Evolutionary conservation across 2,888 invertebrate genomes (phyloP).

Genomic region (Nomada ferruginata): DNA sequence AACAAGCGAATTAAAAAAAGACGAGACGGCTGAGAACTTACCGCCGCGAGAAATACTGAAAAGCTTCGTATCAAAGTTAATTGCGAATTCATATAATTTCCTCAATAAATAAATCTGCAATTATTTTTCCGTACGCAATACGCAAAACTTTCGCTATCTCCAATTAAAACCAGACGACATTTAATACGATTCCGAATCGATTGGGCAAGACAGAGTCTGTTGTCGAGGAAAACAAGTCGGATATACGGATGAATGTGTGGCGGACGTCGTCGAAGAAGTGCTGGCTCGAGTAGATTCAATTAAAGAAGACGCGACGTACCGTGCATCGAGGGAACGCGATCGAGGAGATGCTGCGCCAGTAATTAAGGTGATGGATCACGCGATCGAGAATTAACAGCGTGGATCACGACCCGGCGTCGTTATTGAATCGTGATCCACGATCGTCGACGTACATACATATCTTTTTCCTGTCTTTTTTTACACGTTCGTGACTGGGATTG

Average conservation of each 20-base stretch:
- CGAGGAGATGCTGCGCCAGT: conserved; percentile 19
- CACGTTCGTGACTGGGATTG: background rate
- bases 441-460: background rate
- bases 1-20: no score
- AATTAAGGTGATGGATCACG: conserved; percentile 59
- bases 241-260: conserved; percentile 19
- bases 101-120: no score
- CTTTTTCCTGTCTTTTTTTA: background rate
- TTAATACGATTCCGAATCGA: background rate
- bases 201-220: background rate
- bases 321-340: conserved; percentile 32
- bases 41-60: no score
- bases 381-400: conserved; percentile 52
- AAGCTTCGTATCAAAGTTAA: no score
- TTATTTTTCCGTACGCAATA: no score
- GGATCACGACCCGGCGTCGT: conserved; percentile 39
- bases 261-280: conserved; percentile 19
- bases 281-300: conserved; percentile 46
- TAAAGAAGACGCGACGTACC: conserved; percentile 53
- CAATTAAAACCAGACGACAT: background rate
- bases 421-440: conserved; percentile 41
- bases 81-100: no score
- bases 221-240: conserved; percentile 1
- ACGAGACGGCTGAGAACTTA: no score
- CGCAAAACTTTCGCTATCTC: background rate